phyloP scores from a whole-genome alignment of 1,140 invertebrate genomes.

The Zaprionus lachaisei region DNA sequence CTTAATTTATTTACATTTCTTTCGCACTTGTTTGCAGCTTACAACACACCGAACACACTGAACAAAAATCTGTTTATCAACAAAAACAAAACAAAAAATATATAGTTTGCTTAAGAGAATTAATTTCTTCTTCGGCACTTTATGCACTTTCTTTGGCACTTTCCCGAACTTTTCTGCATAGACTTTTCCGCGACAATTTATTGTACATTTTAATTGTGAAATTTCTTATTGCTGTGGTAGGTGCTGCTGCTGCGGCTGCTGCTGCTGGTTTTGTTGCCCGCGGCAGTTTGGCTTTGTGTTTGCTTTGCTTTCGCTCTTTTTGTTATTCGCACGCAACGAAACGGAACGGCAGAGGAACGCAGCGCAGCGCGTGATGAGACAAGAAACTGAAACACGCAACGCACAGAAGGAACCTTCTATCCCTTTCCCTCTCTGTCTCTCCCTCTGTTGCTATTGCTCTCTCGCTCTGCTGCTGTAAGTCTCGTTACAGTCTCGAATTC shows the following conservation, averaged over 20 bases:
- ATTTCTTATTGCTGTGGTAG: slow-evolving; percentile 10
- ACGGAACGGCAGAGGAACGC: slow-evolving; percentile 24
- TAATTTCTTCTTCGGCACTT: not conserved
- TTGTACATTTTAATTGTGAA: slow-evolving; percentile 13
- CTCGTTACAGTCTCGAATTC: not conserved
- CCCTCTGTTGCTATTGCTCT: not conserved
- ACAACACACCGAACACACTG: not conserved
- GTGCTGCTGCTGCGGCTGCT: slow-evolving; percentile 23
- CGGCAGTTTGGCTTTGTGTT: slow-evolving; percentile 53
- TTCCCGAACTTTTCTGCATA: not conserved
- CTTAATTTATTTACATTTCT: slow-evolving; percentile 5
- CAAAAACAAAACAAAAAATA: slow-evolving; percentile 15
- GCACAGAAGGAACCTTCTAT: slow-evolving; percentile 14
- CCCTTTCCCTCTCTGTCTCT: slow-evolving; percentile 23
- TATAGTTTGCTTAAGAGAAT: not conserved
- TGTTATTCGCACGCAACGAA: slow-evolving; percentile 64
- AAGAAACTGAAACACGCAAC: slow-evolving; percentile 52
- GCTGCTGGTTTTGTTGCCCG: slow-evolving; percentile 43
- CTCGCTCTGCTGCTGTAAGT: not conserved
- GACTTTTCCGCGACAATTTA: not conserved
- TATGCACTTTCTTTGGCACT: slow-evolving; percentile 10
- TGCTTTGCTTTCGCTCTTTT: slow-evolving; percentile 47
- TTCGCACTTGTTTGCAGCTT: slow-evolving; percentile 18
- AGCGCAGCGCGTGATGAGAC: slow-evolving; percentile 21
- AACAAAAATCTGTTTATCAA: not conserved